Evolutionary conservation across 2,888 invertebrate species (phyloP).

Genomic region (Dicyrtomina minuta): DNA sequence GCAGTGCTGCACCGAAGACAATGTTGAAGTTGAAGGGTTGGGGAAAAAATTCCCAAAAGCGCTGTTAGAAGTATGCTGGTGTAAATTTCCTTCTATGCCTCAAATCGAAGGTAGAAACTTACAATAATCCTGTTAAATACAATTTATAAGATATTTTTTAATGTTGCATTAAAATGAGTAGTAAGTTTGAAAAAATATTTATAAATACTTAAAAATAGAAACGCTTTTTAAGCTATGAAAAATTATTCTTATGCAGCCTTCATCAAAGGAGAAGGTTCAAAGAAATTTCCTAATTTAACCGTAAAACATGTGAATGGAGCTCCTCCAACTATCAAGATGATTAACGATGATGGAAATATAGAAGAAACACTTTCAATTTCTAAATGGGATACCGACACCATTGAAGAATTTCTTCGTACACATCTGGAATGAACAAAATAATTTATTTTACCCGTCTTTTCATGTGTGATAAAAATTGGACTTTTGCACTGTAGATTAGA

Average conservation of each 20-base stretch:
- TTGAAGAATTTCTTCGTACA: constrained; percentile 91
- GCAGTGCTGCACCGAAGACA: constrained; percentile 36
- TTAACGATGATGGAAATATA: constrained; percentile 38
- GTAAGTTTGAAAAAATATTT: too few relatives aligned
- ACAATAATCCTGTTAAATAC: too few relatives aligned
- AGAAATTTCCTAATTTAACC: constrained; percentile 85
- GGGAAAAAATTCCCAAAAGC: constrained; percentile 83
- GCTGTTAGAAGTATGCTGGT: constrained; percentile 66
- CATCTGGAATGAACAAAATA: constrained; percentile 65
- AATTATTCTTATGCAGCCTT: too few relatives aligned
- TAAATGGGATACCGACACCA: constrained; percentile 98
- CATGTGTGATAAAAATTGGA: too few relatives aligned
- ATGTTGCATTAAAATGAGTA: too few relatives aligned
- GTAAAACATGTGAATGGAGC: constrained; percentile 86
- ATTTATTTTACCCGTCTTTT: too few relatives aligned
- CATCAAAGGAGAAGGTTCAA: constrained; percentile 86
- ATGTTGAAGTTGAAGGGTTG: constrained; percentile 59
- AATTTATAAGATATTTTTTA: too few relatives aligned
- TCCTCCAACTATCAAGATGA: constrained; percentile 87
- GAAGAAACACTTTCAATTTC: constrained; percentile 74
- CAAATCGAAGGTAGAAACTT: constrained; percentile 9
- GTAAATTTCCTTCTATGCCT: constrained; percentile 23
- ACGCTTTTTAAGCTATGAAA: too few relatives aligned
- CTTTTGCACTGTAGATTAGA: too few relatives aligned
- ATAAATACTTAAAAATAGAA: too few relatives aligned